phyloP scores from a whole-genome alignment of 2,888 invertebrate genomes.

The Microplitis deprimator region DNA sequence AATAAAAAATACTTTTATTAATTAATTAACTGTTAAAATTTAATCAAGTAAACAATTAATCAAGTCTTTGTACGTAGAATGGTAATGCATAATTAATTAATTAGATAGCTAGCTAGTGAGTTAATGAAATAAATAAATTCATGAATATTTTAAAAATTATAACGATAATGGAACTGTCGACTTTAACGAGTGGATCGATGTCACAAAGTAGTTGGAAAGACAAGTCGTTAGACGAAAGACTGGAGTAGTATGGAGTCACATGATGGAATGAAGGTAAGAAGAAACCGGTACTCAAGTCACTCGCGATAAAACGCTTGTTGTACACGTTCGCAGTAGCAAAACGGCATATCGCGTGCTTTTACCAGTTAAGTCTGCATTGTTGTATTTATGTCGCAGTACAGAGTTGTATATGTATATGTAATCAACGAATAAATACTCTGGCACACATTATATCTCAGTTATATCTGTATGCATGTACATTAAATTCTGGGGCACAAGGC shows the following conservation, averaged over 20 bases:
- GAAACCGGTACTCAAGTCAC: constrained; percentile 40
- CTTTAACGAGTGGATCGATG: constrained; percentile 1
- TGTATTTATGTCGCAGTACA: not conserved
- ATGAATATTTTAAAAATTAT: not conserved
- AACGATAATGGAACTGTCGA: not conserved
- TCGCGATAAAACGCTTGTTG: constrained; percentile 42
- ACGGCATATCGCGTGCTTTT: constrained; percentile 31
- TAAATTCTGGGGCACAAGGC: constrained; percentile 5
- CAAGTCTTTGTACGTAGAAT: too few relatives aligned
- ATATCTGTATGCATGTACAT: not conserved
- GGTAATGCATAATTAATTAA: too few relatives aligned
- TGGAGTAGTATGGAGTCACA: not conserved
- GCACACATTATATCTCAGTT: not conserved
- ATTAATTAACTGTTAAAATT: too few relatives aligned
- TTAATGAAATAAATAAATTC: not conserved
- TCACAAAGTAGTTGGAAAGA: constrained; percentile 6
- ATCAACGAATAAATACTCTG: too few relatives aligned
- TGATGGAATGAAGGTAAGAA: constrained; percentile 34
- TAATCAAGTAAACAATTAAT: too few relatives aligned
- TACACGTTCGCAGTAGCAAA: constrained; percentile 38
- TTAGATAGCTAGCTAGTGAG: not conserved
- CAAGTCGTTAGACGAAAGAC: constrained; percentile 27
- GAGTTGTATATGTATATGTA: not conserved
- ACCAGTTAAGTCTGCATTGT: constrained; percentile 11
- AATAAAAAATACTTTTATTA: too few relatives aligned